phyloP scores from a whole-genome alignment of 2,797 vertebrate genomes.

The Naso thynnoides region DNA sequence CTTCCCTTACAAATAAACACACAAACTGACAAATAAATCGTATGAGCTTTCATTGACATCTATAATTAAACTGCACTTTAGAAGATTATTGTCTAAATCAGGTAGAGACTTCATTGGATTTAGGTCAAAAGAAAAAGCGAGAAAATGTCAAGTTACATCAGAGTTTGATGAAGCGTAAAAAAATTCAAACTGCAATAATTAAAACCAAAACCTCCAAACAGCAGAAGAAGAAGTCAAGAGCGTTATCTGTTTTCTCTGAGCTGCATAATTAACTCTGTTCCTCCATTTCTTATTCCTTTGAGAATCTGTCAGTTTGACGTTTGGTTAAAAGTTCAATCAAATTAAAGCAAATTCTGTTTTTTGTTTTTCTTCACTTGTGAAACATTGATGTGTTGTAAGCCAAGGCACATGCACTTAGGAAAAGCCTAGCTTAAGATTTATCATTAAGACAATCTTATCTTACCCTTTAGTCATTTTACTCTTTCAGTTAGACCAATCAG shows the following conservation, averaged over 20 bases:
- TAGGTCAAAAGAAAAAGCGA: too few species aligned
- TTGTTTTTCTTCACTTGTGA: not conserved
- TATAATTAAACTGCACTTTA: too few species aligned
- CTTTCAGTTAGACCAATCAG: too few species aligned
- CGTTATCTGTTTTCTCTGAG: not conserved
- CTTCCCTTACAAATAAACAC: not conserved
- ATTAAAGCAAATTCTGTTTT: not conserved
- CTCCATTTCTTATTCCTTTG: not conserved
- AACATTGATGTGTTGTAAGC: not conserved
- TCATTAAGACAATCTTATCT: too few species aligned
- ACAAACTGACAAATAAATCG: slow-evolving; percentile 7
- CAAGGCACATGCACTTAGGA: too few species aligned
- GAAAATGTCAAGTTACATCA: not conserved
- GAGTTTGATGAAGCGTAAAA: not conserved
- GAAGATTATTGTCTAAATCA: not conserved
- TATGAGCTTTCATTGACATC: not conserved
- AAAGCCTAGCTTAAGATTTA: too few species aligned
- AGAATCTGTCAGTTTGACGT: not conserved
- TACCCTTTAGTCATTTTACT: too few species aligned
- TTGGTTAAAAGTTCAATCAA: not conserved
- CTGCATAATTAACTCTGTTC: not conserved
- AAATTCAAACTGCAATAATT: not conserved
- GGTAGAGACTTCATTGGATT: not conserved
- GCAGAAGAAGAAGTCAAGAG: not conserved
- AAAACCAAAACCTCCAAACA: not conserved